Conservation (phyloP, 2,113 vertebrate species). For the Perca fluviatilis region DNA sequence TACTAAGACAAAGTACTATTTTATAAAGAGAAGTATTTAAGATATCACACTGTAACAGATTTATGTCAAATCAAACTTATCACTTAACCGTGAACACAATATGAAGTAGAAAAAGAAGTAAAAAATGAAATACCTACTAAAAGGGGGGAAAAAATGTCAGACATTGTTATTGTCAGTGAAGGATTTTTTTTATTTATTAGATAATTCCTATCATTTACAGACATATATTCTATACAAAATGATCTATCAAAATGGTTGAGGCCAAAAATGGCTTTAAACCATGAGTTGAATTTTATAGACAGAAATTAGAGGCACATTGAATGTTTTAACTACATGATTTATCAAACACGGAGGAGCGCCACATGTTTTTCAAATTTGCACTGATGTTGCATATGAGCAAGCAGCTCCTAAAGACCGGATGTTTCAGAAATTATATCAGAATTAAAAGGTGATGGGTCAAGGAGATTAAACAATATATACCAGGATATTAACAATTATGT, state of each 20-base stretch:
- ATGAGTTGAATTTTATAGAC: neutral
- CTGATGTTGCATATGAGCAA: neutral
- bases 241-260: constrained; percentile 9
- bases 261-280: constrained; percentile 2
- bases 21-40: too few relatives aligned
- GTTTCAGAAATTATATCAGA: neutral
- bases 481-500: neutral
- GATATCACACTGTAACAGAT: neutral
- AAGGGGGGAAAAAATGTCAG: neutral
- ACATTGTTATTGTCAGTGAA: neutral
- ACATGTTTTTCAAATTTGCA: neutral
- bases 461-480: neutral
- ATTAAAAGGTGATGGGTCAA: neutral
- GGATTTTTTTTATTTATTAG: constrained; percentile 36
- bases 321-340: constrained; percentile 14
- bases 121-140: neutral
- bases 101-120: neutral
- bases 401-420: neutral
- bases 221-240: constrained; percentile 24
- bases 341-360: neutral
- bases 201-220: constrained; percentile 34
- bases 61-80: neutral
- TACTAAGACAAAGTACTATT: too few relatives aligned
- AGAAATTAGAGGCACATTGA: constrained; percentile 44
- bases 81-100: neutral